Evolutionary conservation across 2,888 invertebrate genomes (phyloP), one percentile per base, ranked within the genome.

Genomic region (Dorcus hopei): DNA sequence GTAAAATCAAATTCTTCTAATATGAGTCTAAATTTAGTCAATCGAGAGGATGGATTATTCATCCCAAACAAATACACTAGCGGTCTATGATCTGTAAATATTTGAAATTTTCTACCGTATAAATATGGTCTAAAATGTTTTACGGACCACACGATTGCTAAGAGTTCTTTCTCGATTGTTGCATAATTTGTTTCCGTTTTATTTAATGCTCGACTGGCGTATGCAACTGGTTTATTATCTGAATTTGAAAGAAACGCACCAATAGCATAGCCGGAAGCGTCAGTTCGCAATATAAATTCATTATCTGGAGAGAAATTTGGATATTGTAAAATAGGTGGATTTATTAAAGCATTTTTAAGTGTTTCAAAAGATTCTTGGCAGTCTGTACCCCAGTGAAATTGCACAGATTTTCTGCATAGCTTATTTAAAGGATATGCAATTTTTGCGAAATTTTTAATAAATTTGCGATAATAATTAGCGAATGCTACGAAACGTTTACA

Each of bases 141-240:
- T 4, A 67, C 64, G 19, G 66, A 59, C 58, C 53, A 62, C 33
- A 59, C 55, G 14, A 63, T 59, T 14, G 69, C 68, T 16, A 64
- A 49, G 7, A 67, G 45, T 50, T 69, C 68, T 38, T 69, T 65
- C 45, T 70, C 64, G 7, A 66, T 68, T 7, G 62, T 67, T 3
- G 62, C 57, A 52, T 68, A 69, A 38, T 68, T 67, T 7, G 16
- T 58, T 61, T 66, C 66, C 9, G 63, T 64, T 54, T 64, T 66
- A 19, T 64, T 67, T 52, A 69, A 68, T 6, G 61, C 19, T 61
- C 57, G 59, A 42, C 64, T 64, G 16, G 61, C 60, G 52, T 61
- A 62, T 49, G 23, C 23, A 23, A 45, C 42, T 16, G 60, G 62
- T 26, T 26, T 26, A 26, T 26, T 26, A 26, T 26, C 26, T 26